Base-by-base conservation (phyloP, 1,140 invertebrate genomes). In the Anagrus nilaparvatae region DNA sequence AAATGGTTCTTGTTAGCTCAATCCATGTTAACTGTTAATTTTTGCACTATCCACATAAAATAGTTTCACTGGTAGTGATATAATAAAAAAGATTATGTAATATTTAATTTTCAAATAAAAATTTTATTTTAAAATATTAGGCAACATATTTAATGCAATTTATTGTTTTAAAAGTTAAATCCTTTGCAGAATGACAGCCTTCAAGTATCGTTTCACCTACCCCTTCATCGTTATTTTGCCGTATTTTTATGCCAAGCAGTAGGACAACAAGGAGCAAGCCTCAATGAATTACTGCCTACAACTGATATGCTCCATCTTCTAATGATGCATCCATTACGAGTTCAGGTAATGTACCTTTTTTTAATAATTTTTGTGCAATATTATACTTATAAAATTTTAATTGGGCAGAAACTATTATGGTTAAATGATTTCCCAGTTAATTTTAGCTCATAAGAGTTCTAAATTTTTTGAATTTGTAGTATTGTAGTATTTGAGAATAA, bases 201-300 rank as follows among this genome's bases (percentile, higher is more conserved):
- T 60, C 85, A 92, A 74, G 79, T 92, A 24, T 91, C 90, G 17
- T 97, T 97, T 71, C 93, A 97, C 70, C 76, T 96, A 46, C 93
- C 93, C 12, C 74, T 97, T 39, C 93, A 97, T 72, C 83, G 93
- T 13, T 95, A 96, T 65, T 77, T 95, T 56, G 82, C 91, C 1
- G 84, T 90, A 7, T 94, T 97, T 61, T 75, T 95, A 47, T 89
- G 88, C 57, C 85, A 92, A 60, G 89, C 84, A 21, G 81, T 94
- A 20, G 77, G 82, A 48, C 74, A 80, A 58, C 87, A 96, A 73
- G 80, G 78, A 32, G 73, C 85, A 40, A 68, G 75, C 13, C 72
- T 94, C 14, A 70, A 75, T 27, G 80, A 87, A 49, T 73, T 96
- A 31, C 64, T 94, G 44, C 90, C 90, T 14, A 76, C 84, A 5